Percentiles rank a stretch among this genome's conserved stretches.
phyloP scores from a whole-genome alignment of 2,113 vertebrate species.

The Heptranchias perlo region DNA sequence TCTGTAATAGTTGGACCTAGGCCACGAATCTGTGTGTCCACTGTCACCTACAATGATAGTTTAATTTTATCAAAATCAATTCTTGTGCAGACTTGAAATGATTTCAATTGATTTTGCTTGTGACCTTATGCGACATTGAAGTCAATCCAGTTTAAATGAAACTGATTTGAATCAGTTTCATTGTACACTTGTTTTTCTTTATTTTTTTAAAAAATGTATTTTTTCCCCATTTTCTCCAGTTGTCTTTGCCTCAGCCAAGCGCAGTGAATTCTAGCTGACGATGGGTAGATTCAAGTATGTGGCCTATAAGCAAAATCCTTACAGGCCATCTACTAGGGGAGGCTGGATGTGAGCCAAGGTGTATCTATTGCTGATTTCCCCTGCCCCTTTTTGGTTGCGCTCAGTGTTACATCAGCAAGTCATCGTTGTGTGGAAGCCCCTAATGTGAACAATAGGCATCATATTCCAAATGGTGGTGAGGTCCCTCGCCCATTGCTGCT shows the following conservation, averaged over 20 bases:
- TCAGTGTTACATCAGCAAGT: neutral
- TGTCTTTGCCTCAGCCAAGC: neutral
- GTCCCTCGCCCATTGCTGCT: neutral
- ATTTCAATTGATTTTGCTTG: conserved; percentile 25
- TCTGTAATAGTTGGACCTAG: neutral
- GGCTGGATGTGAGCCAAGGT: neutral
- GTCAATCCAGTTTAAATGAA: conserved; percentile 29
- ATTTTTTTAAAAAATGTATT: neutral
- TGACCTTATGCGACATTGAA: conserved; percentile 27
- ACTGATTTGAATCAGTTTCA: conserved; percentile 25
- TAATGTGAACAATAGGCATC: neutral
- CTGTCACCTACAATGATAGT: neutral
- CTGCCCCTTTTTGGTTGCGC: neutral
- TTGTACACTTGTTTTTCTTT: neutral
- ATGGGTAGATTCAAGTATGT: neutral
- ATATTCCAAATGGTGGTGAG: neutral
- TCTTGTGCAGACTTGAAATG: conserved; percentile 13
- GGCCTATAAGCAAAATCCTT: too few species aligned
- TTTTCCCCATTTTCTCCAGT: neutral
- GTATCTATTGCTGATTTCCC: neutral
- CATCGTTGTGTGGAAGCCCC: neutral
- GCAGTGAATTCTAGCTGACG: neutral
- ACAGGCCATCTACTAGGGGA: neutral
- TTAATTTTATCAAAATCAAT: conserved; percentile 36
- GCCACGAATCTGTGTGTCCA: neutral